These are phyloP conservation scores for Vireo altiloquus DNA, from an alignment of 2,113 vertebrate genomes.

Conservation along the genomic window DNA sequence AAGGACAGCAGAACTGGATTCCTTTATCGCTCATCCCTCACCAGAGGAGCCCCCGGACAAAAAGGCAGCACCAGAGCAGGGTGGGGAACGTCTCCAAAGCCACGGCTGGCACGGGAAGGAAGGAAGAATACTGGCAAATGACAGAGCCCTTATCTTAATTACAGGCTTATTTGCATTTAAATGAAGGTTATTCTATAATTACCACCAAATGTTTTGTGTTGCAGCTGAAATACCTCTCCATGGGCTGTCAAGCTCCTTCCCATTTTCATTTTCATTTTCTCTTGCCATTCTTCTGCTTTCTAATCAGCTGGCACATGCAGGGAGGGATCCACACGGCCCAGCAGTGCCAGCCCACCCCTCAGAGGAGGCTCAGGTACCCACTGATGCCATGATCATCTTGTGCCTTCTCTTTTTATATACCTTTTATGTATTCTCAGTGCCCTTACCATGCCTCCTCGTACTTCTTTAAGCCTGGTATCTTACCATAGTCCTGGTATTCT, in stretches of 20 bases:
- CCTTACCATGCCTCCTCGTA: neutral
- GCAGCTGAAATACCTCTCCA: constrained; percentile 79
- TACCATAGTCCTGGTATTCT: neutral
- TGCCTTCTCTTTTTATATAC: neutral
- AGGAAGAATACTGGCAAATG: constrained; percentile 69
- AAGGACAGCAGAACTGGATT: constrained; percentile 19
- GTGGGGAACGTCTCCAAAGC: constrained; percentile 65
- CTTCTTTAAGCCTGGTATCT: neutral
- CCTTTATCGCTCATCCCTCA: neutral
- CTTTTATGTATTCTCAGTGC: neutral
- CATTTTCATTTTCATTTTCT: constrained; percentile 74
- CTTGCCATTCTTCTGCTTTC: constrained; percentile 71
- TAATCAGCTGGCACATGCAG: constrained; percentile 61
- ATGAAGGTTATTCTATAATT: constrained; percentile 85
- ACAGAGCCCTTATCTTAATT: constrained; percentile 83
- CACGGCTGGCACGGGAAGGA: constrained; percentile 43
- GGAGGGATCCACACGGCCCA: constrained; percentile 17
- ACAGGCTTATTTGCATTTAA: constrained; percentile 85
- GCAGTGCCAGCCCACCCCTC: neutral
- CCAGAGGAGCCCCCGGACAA: constrained; percentile 21
- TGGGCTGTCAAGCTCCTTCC: constrained; percentile 77
- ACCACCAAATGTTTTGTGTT: constrained; percentile 78
- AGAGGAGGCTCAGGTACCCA: neutral
- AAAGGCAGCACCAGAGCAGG: constrained; percentile 56
- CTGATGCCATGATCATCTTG: neutral